Base-by-base conservation (phyloP, 2,113 vertebrate genomes). In the Tretioscincus oriximinensis region DNA sequence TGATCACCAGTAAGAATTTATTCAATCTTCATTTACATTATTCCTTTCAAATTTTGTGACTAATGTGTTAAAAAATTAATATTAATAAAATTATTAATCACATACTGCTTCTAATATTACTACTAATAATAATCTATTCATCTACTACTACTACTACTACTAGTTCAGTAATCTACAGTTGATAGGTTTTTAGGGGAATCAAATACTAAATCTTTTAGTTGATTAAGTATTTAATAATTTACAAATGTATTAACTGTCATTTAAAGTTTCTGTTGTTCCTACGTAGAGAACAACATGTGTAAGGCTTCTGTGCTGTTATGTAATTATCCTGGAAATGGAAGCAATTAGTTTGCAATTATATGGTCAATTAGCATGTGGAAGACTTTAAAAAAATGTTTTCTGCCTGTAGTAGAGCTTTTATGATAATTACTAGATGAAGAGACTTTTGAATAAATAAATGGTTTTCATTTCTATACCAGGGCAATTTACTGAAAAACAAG, bases 311-410 rank as follows among this genome's bases (percentile, higher is more conserved):
- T 16, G 87, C 81, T 84, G 87, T 69, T 0, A 21, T 77, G 24
- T 87, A 93, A 92, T 92, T 88, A 92, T 41, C 67, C 80, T 64
- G 9, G 2, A 91, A 85, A 76, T 82, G 85, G 81, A 90, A 91
- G 60, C 18, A 90, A 87, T 81, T 87, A 80, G 82, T 92, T 93
- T 81, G 77, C 91, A 81, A 85, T 91, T 90, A 90, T 82, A 89
- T 75, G 77, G 81, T 84, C 54, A 91, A 91, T 91, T 93, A 93
- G 79, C 74, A 28, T 82, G 86, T 75, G 88, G 88, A 78, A 87
- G 84, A 82, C 67, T 87, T 92, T 91, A 88, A 78, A 84, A 61
- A 82, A 65, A 63, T 73, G 22, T 79, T 81, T 74, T 87, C 66
- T 66, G 51, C 65, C 80, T 80, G 87, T 85, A 82, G 89, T 92